Base-by-base conservation (phyloP, 2,113 vertebrate species). In the Meles meles region DNA sequence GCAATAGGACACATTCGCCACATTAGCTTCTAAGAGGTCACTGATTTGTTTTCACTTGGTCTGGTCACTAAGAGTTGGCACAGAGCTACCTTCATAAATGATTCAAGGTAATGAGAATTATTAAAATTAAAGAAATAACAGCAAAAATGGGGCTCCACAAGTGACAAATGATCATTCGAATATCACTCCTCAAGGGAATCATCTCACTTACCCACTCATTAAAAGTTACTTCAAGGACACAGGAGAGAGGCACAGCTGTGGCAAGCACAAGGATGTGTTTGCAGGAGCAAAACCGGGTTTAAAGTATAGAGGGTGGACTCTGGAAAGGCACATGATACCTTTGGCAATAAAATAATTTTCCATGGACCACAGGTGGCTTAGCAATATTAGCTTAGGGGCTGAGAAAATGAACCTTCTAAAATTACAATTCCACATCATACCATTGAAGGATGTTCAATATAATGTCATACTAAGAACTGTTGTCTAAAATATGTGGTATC, bases 91-190 rank as follows among this genome's bases (percentile, higher is more conserved):
- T 98, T 98, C 97, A 98, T 99, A 98, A 99, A 99, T 98, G 97
- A 99, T 99, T 98, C 97, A 99, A 96, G 92, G 80, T 97, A 98
- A 98, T 98, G 96, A 94, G 81, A 98, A 98, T 97, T 98, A 98
- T 98, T 98, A 99, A 98, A 97, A 98, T 98, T 93, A 98, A 98
- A 98, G 88, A 98, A 98, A 98, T 98, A 98, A 98, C 89, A 98
- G 95, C 72, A 98, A 98, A 98, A 98, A 85, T 18, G 88, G 81
- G 67, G 39, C 89, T 97, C 97, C 93, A 88, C 93, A 84, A 98
- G 97, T 94, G 94, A 98, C 95, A 98, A 94, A 96, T 59, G 71
- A 80, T 91, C 90, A 98, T 55, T 80, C 67, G 71, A 85, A 90
- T 88, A 97, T 72, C 86, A 31, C 1, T 81, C 65, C 96, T 97